Conservation (phyloP, 2,888 invertebrate species). For the Coelogynopora nodosa region DNA sequence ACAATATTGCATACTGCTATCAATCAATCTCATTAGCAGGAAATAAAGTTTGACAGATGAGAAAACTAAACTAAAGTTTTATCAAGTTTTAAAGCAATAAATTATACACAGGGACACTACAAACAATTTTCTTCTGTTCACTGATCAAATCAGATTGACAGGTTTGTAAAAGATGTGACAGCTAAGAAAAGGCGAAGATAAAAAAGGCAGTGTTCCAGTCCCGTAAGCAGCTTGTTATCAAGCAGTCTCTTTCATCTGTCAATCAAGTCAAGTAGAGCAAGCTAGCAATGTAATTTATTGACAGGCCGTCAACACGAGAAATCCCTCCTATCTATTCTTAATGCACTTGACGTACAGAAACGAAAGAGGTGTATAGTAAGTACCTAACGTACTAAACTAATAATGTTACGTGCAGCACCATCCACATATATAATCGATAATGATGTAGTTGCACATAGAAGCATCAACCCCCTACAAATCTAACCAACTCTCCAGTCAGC, state of each 20-base stretch:
- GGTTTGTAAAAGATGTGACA: background rate
- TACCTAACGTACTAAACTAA: too few relatives aligned
- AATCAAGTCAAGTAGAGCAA: background rate
- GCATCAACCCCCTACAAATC: too few relatives aligned
- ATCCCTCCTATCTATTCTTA: too few relatives aligned
- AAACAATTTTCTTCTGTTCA: background rate
- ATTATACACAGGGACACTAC: background rate
- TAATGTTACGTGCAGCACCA: too few relatives aligned
- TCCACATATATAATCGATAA: too few relatives aligned
- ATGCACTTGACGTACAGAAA: too few relatives aligned
- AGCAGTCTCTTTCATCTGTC: background rate
- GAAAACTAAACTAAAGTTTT: background rate
- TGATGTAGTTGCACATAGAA: too few relatives aligned
- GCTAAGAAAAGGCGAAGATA: background rate
- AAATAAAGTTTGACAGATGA: background rate
- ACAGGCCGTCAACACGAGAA: background rate
- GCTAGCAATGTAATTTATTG: background rate
- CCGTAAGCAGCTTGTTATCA: background rate
- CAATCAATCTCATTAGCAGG: background rate
- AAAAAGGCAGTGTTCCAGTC: background rate
- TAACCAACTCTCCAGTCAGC: too few relatives aligned
- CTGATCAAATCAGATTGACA: slow-evolving; percentile 5
- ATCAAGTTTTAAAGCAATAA: background rate
- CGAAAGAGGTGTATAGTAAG: too few relatives aligned
- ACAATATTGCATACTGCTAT: too few relatives aligned